These are phyloP conservation scores for Trichopria drosophilae DNA, from an alignment of 2,888 invertebrate genomes.

Conservation along the genomic window DNA sequence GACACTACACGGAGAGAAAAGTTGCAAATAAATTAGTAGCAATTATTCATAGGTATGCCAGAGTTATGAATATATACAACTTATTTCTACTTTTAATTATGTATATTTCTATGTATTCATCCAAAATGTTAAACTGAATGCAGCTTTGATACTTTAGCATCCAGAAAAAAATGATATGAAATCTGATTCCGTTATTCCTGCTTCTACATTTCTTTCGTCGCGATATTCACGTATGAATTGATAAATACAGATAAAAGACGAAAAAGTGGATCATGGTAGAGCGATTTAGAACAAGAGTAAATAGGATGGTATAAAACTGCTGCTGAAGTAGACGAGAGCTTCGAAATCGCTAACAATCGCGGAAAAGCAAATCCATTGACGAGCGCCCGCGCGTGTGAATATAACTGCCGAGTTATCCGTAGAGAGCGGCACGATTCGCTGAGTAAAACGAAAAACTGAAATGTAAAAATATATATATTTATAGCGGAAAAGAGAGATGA, in stretches of 20 bases:
- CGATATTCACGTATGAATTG: slow-evolving; percentile 38
- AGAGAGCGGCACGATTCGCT: slow-evolving; percentile 16
- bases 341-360: slow-evolving; percentile 52
- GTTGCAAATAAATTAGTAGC: no score
- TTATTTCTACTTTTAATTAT: no score
- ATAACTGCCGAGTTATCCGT: slow-evolving; percentile 48
- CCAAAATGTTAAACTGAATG: no score
- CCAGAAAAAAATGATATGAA: no score
- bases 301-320: slow-evolving; percentile 35
- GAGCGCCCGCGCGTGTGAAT: slow-evolving; percentile 52
- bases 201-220: no score
- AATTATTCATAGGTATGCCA: no score
- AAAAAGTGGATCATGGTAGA: slow-evolving; percentile 42
- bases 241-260: slow-evolving; percentile 46
- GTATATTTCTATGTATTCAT: no score
- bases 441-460: slow-evolving; percentile 26
- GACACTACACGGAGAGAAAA: no score
- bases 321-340: slow-evolving; percentile 33
- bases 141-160: no score
- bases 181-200: no score
- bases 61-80: no score
- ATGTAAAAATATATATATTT: slow-evolving; percentile 14
- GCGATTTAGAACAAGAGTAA: slow-evolving; percentile 48
- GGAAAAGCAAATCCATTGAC: slow-evolving; percentile 49
- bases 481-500: slow-evolving; percentile 2